Conservation (phyloP, 2,888 invertebrate species). For the Plagodis pulveraria region DNA sequence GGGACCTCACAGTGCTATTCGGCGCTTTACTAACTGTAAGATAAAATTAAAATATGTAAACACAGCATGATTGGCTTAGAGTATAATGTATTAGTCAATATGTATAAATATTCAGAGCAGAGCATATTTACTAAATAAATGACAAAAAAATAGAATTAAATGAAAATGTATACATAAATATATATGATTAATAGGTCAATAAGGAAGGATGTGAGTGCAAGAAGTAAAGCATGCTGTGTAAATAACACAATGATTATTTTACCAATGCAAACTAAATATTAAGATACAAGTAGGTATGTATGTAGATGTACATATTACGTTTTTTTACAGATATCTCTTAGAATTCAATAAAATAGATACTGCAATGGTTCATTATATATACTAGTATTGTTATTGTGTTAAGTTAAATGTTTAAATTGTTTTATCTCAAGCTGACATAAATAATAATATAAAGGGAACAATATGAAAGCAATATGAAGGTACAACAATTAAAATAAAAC, state of each 20-base stretch:
- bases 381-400: background rate
- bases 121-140: background rate
- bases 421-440: slow-evolving; percentile 29
- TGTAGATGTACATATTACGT: too few relatives aligned
- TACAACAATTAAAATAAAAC: slow-evolving; percentile 57
- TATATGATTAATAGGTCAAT: slow-evolving; percentile 6
- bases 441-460: slow-evolving; percentile 2
- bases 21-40: slow-evolving; percentile 70
- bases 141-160: background rate
- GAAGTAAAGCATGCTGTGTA: slow-evolving; percentile 24
- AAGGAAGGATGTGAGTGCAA: slow-evolving; percentile 12
- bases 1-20: slow-evolving; percentile 57
- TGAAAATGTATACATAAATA: slow-evolving; percentile 4
- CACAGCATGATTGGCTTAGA: too few relatives aligned
- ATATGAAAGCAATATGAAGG: slow-evolving; percentile 28
- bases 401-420: slow-evolving; percentile 18
- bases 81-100: too few relatives aligned
- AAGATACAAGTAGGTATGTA: background rate
- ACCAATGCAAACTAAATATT: slow-evolving; percentile 1
- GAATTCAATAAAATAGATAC: slow-evolving; percentile 24
- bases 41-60: background rate
- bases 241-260: slow-evolving; percentile 5
- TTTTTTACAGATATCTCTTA: too few relatives aligned
- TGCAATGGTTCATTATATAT: slow-evolving; percentile 51
- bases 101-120: too few relatives aligned